Evolutionary conservation across 2,888 invertebrate species (phyloP).

Genomic region (Therioaphis trifolii): DNA sequence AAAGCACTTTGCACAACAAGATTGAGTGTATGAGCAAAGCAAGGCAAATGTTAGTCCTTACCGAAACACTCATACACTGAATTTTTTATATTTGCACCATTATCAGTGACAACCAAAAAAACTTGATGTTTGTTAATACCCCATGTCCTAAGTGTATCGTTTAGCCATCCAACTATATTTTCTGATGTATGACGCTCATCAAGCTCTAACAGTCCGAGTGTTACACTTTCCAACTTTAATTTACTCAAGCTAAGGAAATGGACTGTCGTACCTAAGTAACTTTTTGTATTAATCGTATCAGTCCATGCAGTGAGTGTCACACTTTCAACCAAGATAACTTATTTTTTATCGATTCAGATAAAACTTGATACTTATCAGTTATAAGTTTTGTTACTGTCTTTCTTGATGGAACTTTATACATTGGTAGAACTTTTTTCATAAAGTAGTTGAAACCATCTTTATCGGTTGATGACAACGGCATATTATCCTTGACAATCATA

Average conservation of each 20-base stretch:
- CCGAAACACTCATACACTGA: background rate
- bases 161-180: background rate
- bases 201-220: background rate
- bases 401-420: background rate
- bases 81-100: background rate
- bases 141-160: background rate
- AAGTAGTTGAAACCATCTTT: background rate
- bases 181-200: background rate
- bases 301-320: background rate
- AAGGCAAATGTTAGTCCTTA: background rate
- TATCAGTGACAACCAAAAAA: background rate
- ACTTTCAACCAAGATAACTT: background rate
- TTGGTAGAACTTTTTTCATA: background rate
- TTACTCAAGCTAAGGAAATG: background rate
- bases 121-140: background rate
- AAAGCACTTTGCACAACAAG: background rate
- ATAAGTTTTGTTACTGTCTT: background rate
- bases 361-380: background rate
- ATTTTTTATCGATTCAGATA: background rate
- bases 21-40: background rate
- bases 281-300: background rate
- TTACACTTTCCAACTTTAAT: background rate
- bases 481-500: conserved; percentile 18
- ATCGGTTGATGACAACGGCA: background rate
- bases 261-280: background rate